Evolutionary conservation across 2,113 vertebrate species (phyloP), one percentile per base, ranked within the genome.

Genomic region (Silurus meridionalis): DNA sequence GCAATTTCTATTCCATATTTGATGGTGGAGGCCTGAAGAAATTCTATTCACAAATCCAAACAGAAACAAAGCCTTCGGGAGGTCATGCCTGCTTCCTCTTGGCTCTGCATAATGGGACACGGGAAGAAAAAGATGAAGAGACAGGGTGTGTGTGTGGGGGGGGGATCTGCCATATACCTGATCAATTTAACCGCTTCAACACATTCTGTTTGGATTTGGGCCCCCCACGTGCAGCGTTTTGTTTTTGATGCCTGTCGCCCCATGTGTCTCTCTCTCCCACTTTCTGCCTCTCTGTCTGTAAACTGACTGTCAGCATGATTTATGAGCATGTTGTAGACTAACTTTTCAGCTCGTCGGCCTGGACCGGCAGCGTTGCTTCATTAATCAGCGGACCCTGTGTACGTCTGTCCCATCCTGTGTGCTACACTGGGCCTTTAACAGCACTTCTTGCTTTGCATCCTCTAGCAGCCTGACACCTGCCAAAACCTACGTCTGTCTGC

Each of bases 21-120:
- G 97, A 98, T 96, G 96, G 96, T 95, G 94, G 89, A 92, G 87
- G 96, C 95, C 96, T 96, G 93, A 71, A 92, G 93, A 98, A 97
- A 97, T 96, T 97, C 97, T 95, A 98, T 98, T 97, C 96, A 96
- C 96, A 98, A 99, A 98, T 97, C 97, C 97, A 99, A 99, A 99
- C 96, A 99, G 97, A 99, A 98, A 98, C 97, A 98, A 98, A 97
- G 96, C 96, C 97, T 96, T 95, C 94, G 94, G 97, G 97, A 98
- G 96, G 97, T 97, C 97, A 96, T 93, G 91, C 60, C 74, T 66
- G 95, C 94, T 91, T 97, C 96, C 96, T 97, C 92, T 87, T 94
- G 95, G 96, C 90, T 95, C 97, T 94, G 96, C 95, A 96, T 97
- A 97, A 98, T 97, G 95, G 96, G 95, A 94, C 95, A 95, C 95